Conservation (phyloP, 2,888 invertebrate species). For the Torymus auratus region DNA sequence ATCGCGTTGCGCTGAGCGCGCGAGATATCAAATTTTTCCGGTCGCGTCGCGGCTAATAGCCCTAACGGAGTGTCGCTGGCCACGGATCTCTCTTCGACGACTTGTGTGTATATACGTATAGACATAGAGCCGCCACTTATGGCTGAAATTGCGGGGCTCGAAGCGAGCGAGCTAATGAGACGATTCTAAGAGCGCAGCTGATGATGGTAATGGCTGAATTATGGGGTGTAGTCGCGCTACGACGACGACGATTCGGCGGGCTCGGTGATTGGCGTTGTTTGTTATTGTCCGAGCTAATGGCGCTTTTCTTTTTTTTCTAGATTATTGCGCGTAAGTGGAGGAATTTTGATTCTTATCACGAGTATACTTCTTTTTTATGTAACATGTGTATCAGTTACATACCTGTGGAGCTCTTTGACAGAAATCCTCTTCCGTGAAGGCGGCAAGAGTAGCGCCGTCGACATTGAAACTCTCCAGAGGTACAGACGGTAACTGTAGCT, state of each 20-base stretch:
- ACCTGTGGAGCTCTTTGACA: conserved; percentile 90
- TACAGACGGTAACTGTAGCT: conserved; percentile 86
- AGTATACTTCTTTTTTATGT: background rate
- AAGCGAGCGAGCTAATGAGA: background rate
- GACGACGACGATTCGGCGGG: background rate
- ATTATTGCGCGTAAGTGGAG: background rate
- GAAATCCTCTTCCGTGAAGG: conserved; percentile 91
- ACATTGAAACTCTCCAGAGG: conserved; percentile 87
- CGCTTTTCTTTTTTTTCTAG: too few species aligned
- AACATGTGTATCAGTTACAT: too few species aligned
- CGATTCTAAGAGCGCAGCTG: background rate
- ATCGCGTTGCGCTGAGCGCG: too few species aligned
- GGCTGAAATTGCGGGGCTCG: conserved; percentile 19
- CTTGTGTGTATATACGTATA: too few species aligned
- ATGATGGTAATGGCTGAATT: conserved; percentile 13
- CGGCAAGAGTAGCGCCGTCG: conserved; percentile 86
- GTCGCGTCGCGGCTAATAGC: too few species aligned
- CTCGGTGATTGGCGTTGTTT: background rate
- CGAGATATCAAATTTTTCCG: too few species aligned
- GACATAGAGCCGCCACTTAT: conserved; percentile 26
- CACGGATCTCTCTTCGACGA: too few species aligned
- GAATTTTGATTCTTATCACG: too few species aligned
- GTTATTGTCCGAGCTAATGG: background rate
- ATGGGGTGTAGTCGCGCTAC: background rate
- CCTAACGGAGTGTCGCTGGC: too few species aligned